Base-by-base conservation (phyloP, 2,113 vertebrate species). In the Meleagris gallopavo region DNA sequence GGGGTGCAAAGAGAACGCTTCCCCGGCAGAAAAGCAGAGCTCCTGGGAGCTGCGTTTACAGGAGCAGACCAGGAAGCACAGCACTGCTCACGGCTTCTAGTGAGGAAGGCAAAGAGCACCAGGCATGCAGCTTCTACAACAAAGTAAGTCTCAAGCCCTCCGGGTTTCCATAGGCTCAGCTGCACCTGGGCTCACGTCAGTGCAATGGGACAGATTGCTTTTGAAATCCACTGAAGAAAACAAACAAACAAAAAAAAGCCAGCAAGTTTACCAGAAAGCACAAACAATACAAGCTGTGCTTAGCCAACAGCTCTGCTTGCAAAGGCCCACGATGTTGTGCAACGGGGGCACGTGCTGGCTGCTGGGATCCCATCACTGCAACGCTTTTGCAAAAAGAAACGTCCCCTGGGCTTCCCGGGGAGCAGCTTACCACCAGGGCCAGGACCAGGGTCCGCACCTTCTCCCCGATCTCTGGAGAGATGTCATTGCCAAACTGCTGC, bases 401-500 rank as follows among this genome's bases (percentile, higher is more conserved):
- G 8, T 8, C 11, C 19, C 1, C n/a, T 21, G 1, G 32, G 43
- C 4, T 4, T 9, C 38, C 13, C 41, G 1, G 11, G 2, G 62
- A 3, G 24, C 43, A 58, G 95, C 98, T 97, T 95, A 99, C 99
- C 98, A 99, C 99, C 4, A 99, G 95, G 0, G 99, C 99, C 93
- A 99, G 98, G 10, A 99, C 99, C 0, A 99, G 98, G 85, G 98
- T 99, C 27, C 99, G 98, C 89, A 99, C 99, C 79, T 98, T 99
- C 97, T 99, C 99, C 75, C 99, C 99, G 8, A 99, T 99, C 98
- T 99, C 99, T 0, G 99, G 99, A 0, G 99, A 99, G 91, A 99
- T 99, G 97, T 99, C 99, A 11, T 99, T 99, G 97, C 99, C 99
- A 36, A 99, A 99, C 97, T 99, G 99, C 94, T 99, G 99, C 93